These are phyloP conservation scores for Myiotriccus ornatus DNA, from an alignment of 2,797 vertebrate species.

Conservation along the genomic window DNA sequence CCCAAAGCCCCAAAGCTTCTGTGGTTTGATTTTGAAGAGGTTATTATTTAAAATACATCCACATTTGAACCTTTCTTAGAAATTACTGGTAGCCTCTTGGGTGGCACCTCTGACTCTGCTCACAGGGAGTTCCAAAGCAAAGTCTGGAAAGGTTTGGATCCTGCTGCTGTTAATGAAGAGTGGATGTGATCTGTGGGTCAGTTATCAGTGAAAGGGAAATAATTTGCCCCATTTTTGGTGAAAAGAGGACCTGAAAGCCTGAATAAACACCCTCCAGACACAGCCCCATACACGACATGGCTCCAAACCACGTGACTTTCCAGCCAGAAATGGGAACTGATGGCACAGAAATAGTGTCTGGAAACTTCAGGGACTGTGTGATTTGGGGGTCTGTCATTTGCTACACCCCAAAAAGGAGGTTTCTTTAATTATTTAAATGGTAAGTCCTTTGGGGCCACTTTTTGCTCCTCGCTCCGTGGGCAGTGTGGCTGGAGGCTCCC, in stretches of 20 bases:
- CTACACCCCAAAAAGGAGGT: neutral
- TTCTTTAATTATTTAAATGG: neutral
- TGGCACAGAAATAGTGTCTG: neutral
- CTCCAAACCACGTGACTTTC: neutral
- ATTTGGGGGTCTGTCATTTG: neutral
- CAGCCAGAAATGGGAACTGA: neutral
- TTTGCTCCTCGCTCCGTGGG: fast-evolving
- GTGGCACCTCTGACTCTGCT: neutral
- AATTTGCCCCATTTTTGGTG: neutral
- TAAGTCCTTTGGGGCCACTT: neutral
- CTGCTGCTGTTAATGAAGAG: neutral
- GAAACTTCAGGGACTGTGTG: neutral
- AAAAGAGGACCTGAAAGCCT: neutral
- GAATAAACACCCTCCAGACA: neutral
- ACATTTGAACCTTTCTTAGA: neutral
- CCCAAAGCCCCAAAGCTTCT: neutral
- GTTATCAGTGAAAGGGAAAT: neutral
- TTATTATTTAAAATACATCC: neutral
- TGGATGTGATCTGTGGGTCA: neutral
- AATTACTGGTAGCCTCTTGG: fast-evolving
- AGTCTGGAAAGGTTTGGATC: neutral
- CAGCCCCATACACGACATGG: fast-evolving
- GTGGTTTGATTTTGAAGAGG: neutral
- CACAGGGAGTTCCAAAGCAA: neutral
- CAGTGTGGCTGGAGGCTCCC: neutral